Conservation (phyloP, 2,797 vertebrate genomes). For the Acrossocheilus fasciatus region DNA sequence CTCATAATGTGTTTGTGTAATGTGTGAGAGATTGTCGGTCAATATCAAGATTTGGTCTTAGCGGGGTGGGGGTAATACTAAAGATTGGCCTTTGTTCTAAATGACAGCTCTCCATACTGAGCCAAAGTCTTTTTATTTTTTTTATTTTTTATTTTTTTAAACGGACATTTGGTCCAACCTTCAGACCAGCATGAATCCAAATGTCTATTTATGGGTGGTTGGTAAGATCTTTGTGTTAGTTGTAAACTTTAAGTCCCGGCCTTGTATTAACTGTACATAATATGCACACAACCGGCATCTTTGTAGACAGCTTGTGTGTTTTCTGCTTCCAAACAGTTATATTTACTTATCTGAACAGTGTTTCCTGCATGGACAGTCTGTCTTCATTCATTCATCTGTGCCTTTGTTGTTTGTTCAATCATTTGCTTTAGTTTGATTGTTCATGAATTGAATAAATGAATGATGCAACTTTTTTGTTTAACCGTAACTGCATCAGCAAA, state of each 20-base stretch:
- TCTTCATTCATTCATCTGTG: not conserved
- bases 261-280: constrained; percentile 8
- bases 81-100: constrained; percentile 1
- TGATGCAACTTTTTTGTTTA: not conserved
- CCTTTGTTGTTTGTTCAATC: not conserved
- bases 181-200: constrained; percentile 8
- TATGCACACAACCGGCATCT: not conserved
- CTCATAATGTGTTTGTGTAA: not conserved
- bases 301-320: constrained; percentile 19
- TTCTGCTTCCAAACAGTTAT: constrained; percentile 48
- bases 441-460: not conserved
- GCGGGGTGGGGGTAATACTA: not conserved
- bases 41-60: not conserved
- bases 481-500: not conserved
- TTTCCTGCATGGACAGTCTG: not conserved
- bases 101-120: not conserved
- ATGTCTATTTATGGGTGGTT: constrained; percentile 12
- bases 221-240: constrained; percentile 34
- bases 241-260: constrained; percentile 36
- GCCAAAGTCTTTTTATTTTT: not conserved
- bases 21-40: not conserved
- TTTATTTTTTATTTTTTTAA: too few species aligned
- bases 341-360: constrained; percentile 31
- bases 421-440: not conserved
- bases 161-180: not conserved